phyloP scores from a whole-genome alignment of 2,888 invertebrate genomes.

The Anthophora plumipes region DNA sequence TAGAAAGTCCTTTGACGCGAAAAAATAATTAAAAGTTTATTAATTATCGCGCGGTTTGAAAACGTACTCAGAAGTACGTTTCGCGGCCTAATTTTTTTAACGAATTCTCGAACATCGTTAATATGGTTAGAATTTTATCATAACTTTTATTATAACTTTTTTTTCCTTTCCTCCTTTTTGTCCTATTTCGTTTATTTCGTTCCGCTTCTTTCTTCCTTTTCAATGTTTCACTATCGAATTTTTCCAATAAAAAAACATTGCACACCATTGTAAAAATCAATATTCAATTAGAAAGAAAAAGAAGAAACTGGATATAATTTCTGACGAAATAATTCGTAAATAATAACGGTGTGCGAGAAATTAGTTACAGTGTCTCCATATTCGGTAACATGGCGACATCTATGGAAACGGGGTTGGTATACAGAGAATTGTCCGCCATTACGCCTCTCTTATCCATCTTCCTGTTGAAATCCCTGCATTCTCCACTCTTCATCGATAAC shows the following conservation, averaged over 20 bases:
- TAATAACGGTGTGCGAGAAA: not conserved
- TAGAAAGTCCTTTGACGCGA: conserved; percentile 38
- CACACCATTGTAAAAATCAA: not conserved
- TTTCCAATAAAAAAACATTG: not conserved
- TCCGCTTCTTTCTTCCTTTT: too few relatives aligned
- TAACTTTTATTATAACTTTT: not conserved
- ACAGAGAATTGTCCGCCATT: not conserved
- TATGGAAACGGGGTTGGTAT: not conserved
- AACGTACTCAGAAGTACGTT: conserved; percentile 30
- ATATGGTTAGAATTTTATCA: not conserved
- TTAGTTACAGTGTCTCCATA: not conserved
- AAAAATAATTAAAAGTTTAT: conserved; percentile 59
- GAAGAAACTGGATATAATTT: not conserved
- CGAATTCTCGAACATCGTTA: conserved; percentile 32
- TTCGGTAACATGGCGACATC: conserved; percentile 22
- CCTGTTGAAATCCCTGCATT: not conserved
- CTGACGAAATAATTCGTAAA: not conserved
- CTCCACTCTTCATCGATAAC: not conserved
- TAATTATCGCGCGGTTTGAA: conserved; percentile 38
- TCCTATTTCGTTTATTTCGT: not conserved
- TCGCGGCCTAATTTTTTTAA: conserved; percentile 39
- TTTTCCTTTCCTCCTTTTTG: not conserved
- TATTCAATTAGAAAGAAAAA: too few relatives aligned
- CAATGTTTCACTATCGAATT: not conserved
- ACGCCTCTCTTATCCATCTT: too few relatives aligned